Evolutionary conservation across 1,140 invertebrate genomes (phyloP), one percentile per base, ranked within the genome.

Genomic region (Artemia franciscana): DNA sequence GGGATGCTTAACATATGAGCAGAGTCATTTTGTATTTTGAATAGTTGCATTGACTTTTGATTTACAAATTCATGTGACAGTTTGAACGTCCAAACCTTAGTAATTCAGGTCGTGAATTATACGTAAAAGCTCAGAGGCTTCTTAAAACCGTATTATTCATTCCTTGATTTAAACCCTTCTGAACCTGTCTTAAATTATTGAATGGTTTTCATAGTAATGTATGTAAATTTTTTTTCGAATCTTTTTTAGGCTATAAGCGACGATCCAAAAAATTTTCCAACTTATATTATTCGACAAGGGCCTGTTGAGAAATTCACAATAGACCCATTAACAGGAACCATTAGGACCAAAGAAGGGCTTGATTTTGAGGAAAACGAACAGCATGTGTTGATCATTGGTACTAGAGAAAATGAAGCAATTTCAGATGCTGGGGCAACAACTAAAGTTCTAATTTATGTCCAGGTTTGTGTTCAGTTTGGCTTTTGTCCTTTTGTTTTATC

Each of bases 281-380:
- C 86, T 0, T 94, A 93, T 70, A 80, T 81, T 1, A 83, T 94
- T 26, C 79, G 83, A 57, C 83, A 85, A 74, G 88, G 88, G 0
- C 79, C 82, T 23, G 82, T 80, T 0, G 84, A 88, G 24, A 74
- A 89, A 12, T 92, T 92, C 71, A 78, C 80, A 62, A 86, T 92
- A 39, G 85, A 91, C 63, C 76, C 85, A 3, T 81, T 81, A 66
- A 82, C 79, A 7, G 90, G 89, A 1, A 73, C 82, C 4, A 81
- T 93, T 12, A 80, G 82, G 67, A 90, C 87, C 0, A 70, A 80
- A 0, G 75, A 81, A 39, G 81, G 83, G 4, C 72, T 92, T 30
- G 88, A 92, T 71, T 86, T 84, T 65, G 88, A 92, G 68, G 77
- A 76, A 62, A 80, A 83, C 26, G 81, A 75, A 56, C 78, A 83